phyloP scores from a whole-genome alignment of 2,888 invertebrate species.

The Drosophila histrio region DNA sequence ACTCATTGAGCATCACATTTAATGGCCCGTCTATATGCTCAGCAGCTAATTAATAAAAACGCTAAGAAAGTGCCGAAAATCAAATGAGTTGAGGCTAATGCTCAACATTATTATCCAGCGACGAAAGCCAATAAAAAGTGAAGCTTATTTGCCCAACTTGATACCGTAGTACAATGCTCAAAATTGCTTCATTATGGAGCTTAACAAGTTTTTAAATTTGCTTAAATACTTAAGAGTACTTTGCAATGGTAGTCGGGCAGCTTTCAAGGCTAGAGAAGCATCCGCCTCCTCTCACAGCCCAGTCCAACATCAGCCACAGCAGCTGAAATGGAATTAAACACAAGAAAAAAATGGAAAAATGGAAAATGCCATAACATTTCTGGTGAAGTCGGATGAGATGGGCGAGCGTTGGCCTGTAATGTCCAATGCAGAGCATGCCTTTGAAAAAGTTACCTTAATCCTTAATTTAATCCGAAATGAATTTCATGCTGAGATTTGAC shows the following conservation, averaged over 20 bases:
- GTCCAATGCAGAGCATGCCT: slow-evolving; percentile 17
- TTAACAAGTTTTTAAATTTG: slow-evolving; percentile 77
- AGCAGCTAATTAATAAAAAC: slow-evolving; percentile 56
- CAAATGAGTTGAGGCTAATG: slow-evolving; percentile 58
- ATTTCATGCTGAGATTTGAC: slow-evolving; percentile 73
- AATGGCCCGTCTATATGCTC: slow-evolving; percentile 28
- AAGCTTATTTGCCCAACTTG: slow-evolving; percentile 25
- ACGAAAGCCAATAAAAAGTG: slow-evolving; percentile 52
- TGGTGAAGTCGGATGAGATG: slow-evolving; percentile 12
- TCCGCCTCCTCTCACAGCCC: not conserved
- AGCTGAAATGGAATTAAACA: slow-evolving; percentile 28
- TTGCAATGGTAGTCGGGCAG: slow-evolving; percentile 10
- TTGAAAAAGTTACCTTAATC: slow-evolving; percentile 74
- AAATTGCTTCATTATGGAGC: slow-evolving; percentile 70
- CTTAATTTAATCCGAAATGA: slow-evolving; percentile 70
- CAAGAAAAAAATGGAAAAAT: slow-evolving; percentile 4
- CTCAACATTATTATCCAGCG: slow-evolving; percentile 29
- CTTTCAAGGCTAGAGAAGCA: slow-evolving; percentile 17
- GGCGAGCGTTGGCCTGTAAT: slow-evolving; percentile 6
- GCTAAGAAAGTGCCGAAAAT: slow-evolving; percentile 44
- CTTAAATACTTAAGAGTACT: slow-evolving; percentile 68
- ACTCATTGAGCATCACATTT: slow-evolving; percentile 41
- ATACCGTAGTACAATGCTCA: slow-evolving; percentile 25
- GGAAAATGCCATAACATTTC: slow-evolving; percentile 19
- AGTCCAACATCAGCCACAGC: slow-evolving; percentile 12